Evolutionary conservation across 2,888 invertebrate genomes (phyloP), one percentile per base, ranked within the genome.

Genomic region (Cosmia trapezina): DNA sequence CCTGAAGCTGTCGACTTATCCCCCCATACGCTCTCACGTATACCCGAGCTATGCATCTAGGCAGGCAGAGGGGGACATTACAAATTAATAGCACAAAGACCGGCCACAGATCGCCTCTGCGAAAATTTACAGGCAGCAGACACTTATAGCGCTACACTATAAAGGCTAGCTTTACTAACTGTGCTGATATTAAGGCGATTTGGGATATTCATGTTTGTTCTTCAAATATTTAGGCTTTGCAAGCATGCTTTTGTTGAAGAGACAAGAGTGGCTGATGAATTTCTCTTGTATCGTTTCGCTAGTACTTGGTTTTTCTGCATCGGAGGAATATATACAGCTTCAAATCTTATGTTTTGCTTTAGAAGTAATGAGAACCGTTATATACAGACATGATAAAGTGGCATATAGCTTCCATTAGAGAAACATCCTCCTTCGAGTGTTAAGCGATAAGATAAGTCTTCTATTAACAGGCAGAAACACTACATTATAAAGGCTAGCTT

Each of bases 81-180:
- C 96, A 95, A 96, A 96, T 96, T 96, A 96, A 96, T 96, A 95
- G 95, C 93, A 94, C 95, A 95, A 96, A 96, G 96, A 96, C 95
- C 95, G 93, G 90, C 95, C 95, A 90, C 95, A 95, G 95, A 95
- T 95, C 95, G 95, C 93, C 91, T 89, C 92, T 92, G 91, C 94
- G 95, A 96, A 96, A 96, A 96, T 96, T 96, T 95, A 95, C 94
- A 93, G 93, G 91, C 93, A 85, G 91, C 89, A 93, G 93, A 93
- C 94, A 93, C 94, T 93, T 94, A 93, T 91, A 92, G 91, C 88
- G 86, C 87, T 90, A 89, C 89, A 89, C 79, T 90, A 92, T 91
- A 89, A 90, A 92, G 90, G 90, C 76, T 45, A 88, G 86, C 84
- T 80, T 83, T 84, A 85, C 68, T 83, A 83, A 87, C 85, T 77